A percentile compares a stretch with the other conserved stretches of the same genome.
phyloP scores from a whole-genome alignment of 2,888 invertebrate genomes.

The Drosophila peninsularis region DNA sequence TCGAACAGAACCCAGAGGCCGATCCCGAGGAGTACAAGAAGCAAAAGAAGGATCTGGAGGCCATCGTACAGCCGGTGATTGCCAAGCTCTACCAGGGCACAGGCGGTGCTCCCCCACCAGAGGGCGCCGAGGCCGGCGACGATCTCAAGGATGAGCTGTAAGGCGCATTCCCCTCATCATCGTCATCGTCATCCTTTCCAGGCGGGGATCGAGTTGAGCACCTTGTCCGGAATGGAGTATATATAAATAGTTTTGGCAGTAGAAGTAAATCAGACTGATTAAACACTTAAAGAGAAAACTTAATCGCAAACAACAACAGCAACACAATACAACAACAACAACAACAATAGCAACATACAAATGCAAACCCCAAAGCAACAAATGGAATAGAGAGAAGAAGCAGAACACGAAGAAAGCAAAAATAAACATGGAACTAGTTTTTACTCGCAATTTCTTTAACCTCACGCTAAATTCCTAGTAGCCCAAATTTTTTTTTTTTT shows the following conservation, averaged over 20 bases:
- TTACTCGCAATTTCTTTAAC: conserved; percentile 25
- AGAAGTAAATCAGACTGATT: conserved; percentile 81
- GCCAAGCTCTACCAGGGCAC: conserved; percentile 97
- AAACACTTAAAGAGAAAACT: conserved; percentile 64
- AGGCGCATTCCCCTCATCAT: conserved; percentile 35
- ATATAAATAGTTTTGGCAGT: conserved; percentile 70
- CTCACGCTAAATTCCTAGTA: conserved; percentile 42
- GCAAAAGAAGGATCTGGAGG: conserved; percentile 97
- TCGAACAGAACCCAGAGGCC: conserved; percentile 97
- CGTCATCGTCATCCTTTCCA: neutral
- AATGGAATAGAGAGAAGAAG: neutral
- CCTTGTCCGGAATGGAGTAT: conserved; percentile 36
- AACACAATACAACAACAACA: conserved; percentile 32
- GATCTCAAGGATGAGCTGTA: conserved; percentile 95
- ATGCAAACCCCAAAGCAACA: conserved; percentile 29
- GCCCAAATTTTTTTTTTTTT: conserved; percentile 20
- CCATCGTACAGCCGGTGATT: conserved; percentile 98
- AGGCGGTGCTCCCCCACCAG: conserved; percentile 91
- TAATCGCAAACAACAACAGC: conserved; percentile 46
- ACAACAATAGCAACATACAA: conserved; percentile 36
- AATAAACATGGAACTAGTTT: neutral
- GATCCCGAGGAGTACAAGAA: conserved; percentile 96
- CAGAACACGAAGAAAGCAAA: neutral
- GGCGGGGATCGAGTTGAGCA: neutral
- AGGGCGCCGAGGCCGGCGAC: conserved; percentile 89